phyloP scores from a whole-genome alignment of 2,113 vertebrate species.

The Channa argus region DNA sequence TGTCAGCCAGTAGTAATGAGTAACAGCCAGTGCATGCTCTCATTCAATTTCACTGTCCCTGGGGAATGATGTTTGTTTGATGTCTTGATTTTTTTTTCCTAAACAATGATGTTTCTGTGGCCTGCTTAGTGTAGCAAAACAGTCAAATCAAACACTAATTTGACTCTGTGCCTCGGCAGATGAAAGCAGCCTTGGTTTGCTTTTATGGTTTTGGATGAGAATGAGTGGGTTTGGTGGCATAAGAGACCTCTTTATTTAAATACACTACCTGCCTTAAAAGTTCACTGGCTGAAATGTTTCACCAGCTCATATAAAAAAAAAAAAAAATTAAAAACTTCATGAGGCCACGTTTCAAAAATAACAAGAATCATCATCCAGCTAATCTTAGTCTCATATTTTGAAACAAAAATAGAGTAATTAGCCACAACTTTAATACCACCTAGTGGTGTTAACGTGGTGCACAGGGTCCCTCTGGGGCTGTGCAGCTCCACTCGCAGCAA shows the following conservation, averaged over 20 bases:
- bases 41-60: conserved; percentile 76
- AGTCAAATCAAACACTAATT: conserved; percentile 72
- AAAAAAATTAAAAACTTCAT: neutral
- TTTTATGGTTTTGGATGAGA: conserved; percentile 49
- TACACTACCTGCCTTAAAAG: conserved; percentile 55
- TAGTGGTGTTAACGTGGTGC: too few relatives aligned
- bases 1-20: conserved; percentile 75
- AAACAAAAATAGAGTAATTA: neutral
- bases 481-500: too few relatives aligned
- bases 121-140: conserved; percentile 67
- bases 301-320: neutral
- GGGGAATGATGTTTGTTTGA: conserved; percentile 66
- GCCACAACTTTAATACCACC: too few relatives aligned
- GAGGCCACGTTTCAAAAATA: conserved; percentile 15
- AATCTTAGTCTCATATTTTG: conserved; percentile 20
- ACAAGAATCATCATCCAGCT: conserved; percentile 9
- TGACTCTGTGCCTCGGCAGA: conserved; percentile 63
- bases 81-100: conserved; percentile 59
- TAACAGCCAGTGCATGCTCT: conserved; percentile 76
- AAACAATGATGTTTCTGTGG: conserved; percentile 64
- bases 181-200: conserved; percentile 61
- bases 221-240: conserved; percentile 31
- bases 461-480: too few relatives aligned
- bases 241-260: conserved; percentile 46
- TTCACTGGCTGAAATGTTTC: conserved; percentile 33